Evolutionary conservation across 2,888 invertebrate genomes (phyloP), one percentile per base, ranked within the genome.

Genomic region (Parapristionchus giblindavisi): DNA sequence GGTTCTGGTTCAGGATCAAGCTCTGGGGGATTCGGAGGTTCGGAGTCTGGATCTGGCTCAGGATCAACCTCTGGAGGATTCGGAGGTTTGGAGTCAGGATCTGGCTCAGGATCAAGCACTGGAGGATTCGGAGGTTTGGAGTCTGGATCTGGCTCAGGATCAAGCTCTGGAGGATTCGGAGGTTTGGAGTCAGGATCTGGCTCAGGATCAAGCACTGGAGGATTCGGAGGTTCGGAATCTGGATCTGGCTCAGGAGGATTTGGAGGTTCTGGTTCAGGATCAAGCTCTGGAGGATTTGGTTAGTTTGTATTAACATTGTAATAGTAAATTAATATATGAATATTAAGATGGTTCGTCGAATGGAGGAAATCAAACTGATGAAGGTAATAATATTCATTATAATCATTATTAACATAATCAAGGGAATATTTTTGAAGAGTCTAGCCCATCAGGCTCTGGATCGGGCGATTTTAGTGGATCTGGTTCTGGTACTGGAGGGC

Each of bases 381-480:
- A n/a, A n/a, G n/a, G n/a, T n/a, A n/a, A n/a, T n/a, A n/a, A n/a
- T n/a, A n/a, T n/a, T n/a, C n/a, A n/a, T n/a, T n/a, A n/a, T n/a
- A n/a, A n/a, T n/a, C n/a, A n/a, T n/a, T n/a, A n/a, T n/a, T n/a
- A n/a, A n/a, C n/a, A n/a, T n/a, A n/a, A n/a, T n/a, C n/a, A n/a
- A n/a, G n/a, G n/a, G n/a, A n/a, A n/a, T n/a, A n/a, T n/a, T n/a
- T n/a, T n/a, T n/a, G n/a, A n/a, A n/a, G n/a, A n/a, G n/a, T n/a
- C n/a, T n/a, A n/a, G n/a, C n/a, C n/a, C n/a, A 32, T 66, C 66
- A 32, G 66, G 52, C 52, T 34, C 68, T n/a, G 68, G 52, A 34
- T n/a, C 34, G 1, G 66, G 38, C 21, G 5, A 11, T 17, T 51
- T 51, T 1, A 52, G 34, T 51, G 66, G 51, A 29, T 48, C 66